phyloP scores from a whole-genome alignment of 2,797 vertebrate genomes.

The Emys orbicularis region DNA sequence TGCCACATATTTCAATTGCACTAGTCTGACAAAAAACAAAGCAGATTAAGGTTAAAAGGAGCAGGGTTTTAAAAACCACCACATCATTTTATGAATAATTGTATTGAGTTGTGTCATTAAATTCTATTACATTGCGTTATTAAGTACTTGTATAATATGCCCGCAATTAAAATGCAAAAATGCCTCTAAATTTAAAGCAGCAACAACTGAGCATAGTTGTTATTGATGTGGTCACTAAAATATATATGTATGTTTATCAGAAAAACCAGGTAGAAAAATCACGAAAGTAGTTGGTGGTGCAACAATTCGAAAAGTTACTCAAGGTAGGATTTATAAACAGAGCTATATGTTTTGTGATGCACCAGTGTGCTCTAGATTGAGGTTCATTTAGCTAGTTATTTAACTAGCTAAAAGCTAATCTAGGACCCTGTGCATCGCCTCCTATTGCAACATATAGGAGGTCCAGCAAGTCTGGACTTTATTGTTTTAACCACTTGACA shows the following conservation, averaged over 20 bases:
- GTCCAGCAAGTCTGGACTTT: background rate
- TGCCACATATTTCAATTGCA: background rate
- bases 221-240: background rate
- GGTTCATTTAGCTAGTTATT: background rate
- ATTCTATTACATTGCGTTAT: background rate
- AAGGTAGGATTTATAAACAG: background rate
- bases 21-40: background rate
- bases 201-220: background rate
- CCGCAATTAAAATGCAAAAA: background rate
- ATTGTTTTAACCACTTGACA: background rate
- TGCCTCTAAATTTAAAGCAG: background rate
- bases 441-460: background rate
- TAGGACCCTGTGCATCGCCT: background rate
- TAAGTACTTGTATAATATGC: background rate
- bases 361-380: background rate
- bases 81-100: background rate
- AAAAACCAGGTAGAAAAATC: background rate
- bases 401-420: background rate
- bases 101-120: background rate
- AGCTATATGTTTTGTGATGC: background rate
- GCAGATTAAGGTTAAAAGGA: background rate
- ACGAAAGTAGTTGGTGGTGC: background rate
- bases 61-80: background rate
- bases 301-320: slow-evolving; percentile 24
- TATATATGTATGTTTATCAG: background rate